Conservation (phyloP, 53 echinoderm and acorn worm species). For the Hippasteria phrygiana region DNA sequence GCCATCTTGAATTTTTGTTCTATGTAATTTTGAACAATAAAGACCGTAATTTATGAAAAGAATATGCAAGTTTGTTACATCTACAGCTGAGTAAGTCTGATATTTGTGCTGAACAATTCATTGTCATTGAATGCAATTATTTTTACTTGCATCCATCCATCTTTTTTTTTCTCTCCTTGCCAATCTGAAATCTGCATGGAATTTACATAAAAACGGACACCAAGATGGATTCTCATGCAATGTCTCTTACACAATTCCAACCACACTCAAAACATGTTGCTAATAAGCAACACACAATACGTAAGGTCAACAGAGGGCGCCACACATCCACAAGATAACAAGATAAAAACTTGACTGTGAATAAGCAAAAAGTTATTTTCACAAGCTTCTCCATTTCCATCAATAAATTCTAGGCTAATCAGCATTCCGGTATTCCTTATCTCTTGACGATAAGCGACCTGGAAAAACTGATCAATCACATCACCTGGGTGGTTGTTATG, state of each 20-base stretch:
- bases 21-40: no score
- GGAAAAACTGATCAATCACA: not conserved
- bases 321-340: not conserved
- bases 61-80: no score
- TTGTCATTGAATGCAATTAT: no score
- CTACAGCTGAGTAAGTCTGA: no score
- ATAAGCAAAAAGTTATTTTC: not conserved
- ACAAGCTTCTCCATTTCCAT: not conserved
- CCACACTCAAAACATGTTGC: not conserved
- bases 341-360: not conserved
- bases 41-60: no score
- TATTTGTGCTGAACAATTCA: no score
- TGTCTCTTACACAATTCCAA: not conserved
- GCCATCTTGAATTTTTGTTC: no score
- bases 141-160: no score
- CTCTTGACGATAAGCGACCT: not conserved
- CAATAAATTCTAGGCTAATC: not conserved
- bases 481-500: not conserved
- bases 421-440: not conserved
- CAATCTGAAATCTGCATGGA: no score
- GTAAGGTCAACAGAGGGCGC: not conserved
- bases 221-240: not conserved
- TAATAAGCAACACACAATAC: not conserved
- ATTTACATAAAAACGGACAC: not conserved
- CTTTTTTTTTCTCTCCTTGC: no score